These are phyloP conservation scores for Carlito syrichta DNA, from an alignment of 2,113 vertebrate genomes.

Conservation along the genomic window DNA sequence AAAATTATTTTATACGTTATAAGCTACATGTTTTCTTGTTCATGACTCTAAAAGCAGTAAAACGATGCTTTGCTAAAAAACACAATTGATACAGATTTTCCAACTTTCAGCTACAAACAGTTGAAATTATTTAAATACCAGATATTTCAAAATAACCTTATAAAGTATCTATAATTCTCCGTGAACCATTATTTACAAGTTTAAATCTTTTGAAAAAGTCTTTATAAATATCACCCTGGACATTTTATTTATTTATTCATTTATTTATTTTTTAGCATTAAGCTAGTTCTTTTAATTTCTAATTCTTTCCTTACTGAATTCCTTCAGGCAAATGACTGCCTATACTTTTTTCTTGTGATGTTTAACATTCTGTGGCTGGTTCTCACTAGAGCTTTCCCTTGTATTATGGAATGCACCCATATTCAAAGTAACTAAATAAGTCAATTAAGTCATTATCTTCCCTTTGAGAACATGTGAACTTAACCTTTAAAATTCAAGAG, in stretches of 20 bases:
- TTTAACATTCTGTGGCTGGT: neutral
- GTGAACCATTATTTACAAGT: neutral
- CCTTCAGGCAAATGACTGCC: neutral
- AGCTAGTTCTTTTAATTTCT: neutral
- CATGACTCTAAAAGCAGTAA: neutral
- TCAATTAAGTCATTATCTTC: neutral
- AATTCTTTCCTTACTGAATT: neutral
- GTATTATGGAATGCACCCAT: neutral
- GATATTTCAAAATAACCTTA: neutral
- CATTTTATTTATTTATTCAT: too few relatives aligned
- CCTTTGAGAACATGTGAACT: neutral
- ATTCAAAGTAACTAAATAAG: neutral
- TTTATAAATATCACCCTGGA: neutral
- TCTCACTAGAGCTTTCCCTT: neutral
- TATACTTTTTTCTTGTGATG: neutral
- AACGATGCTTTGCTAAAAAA: neutral
- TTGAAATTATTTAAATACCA: slow-evolving; percentile 2
- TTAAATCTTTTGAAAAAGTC: neutral
- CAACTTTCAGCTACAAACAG: neutral
- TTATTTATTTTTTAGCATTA: neutral
- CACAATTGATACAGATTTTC: neutral
- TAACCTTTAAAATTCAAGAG: neutral
- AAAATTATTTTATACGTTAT: neutral
- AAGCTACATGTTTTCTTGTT: neutral
- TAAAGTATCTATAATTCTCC: neutral